A percentile compares a stretch with the other conserved stretches of the same genome.
phyloP scores from a whole-genome alignment of 2,113 vertebrate species.

The Pituophis catenifer region DNA sequence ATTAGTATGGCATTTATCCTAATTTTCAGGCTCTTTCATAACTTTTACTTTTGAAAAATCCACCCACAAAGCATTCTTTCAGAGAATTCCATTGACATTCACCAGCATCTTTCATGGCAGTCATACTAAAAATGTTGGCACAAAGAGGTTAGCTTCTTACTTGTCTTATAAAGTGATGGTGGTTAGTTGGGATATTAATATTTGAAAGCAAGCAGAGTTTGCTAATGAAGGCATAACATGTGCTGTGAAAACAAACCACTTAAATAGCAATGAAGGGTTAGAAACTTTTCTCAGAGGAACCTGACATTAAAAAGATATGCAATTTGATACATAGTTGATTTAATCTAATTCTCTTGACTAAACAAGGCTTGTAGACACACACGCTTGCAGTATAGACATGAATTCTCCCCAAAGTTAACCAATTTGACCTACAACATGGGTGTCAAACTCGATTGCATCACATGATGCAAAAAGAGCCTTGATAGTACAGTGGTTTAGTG shows the following conservation, averaged over 20 bases:
- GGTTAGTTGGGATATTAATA: slow-evolving; percentile 23
- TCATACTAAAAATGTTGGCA: slow-evolving; percentile 6
- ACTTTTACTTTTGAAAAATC: slow-evolving; percentile 40
- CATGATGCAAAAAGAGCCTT: too few species aligned
- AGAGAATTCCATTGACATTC: slow-evolving; percentile 42
- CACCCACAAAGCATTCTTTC: slow-evolving; percentile 36
- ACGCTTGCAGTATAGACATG: not conserved
- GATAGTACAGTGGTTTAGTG: too few species aligned
- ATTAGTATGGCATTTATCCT: slow-evolving; percentile 64
- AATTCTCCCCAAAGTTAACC: not conserved
- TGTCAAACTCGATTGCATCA: too few species aligned
- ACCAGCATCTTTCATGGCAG: slow-evolving; percentile 2
- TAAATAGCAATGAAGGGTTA: not conserved
- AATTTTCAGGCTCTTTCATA: slow-evolving; percentile 62
- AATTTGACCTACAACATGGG: not conserved
- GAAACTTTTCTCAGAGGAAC: not conserved
- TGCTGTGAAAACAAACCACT: not conserved
- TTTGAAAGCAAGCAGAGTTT: slow-evolving; percentile 24
- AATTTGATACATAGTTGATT: too few species aligned
- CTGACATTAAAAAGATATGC: not conserved
- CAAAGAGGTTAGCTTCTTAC: slow-evolving; percentile 7
- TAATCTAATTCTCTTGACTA: not conserved
- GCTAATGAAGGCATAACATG: not conserved
- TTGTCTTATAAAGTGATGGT: slow-evolving; percentile 25
- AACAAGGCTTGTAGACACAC: not conserved